Evolutionary conservation across 2,113 vertebrate genomes (phyloP).

Genomic region (Cyprinus carpio): DNA sequence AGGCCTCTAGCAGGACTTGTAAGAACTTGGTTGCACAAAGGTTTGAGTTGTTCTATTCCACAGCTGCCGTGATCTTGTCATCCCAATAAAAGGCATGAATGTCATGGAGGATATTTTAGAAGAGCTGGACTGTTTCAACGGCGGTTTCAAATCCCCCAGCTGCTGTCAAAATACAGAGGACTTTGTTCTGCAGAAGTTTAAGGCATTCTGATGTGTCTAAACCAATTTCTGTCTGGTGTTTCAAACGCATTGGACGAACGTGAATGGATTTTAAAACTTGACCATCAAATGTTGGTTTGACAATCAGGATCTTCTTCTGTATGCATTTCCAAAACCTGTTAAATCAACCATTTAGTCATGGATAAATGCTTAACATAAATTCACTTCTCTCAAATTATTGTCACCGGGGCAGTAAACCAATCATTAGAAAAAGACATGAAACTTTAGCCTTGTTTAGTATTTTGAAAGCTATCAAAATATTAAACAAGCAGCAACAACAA

Average conservation of each 20-base stretch:
- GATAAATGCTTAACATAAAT: not conserved
- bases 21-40: not conserved
- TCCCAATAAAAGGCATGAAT: constrained; percentile 23
- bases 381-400: not conserved
- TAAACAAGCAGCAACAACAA: not conserved
- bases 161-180: constrained; percentile 7
- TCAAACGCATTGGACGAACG: not conserved
- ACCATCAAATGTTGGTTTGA: not conserved
- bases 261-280: not conserved
- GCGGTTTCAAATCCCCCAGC: constrained; percentile 6
- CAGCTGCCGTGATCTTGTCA: not conserved
- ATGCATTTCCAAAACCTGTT: not conserved
- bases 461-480: not conserved
- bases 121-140: not conserved
- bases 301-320: not conserved
- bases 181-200: constrained; percentile 23
- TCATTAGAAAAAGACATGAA: not conserved
- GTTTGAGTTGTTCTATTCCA: not conserved
- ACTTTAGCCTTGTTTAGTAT: not conserved
- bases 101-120: constrained; percentile 9
- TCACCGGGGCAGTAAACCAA: not conserved
- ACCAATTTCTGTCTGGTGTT: not conserved
- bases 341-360: not conserved
- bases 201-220: constrained; percentile 12
- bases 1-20: constrained; percentile 21